Percentiles rank a stretch among this genome's conserved stretches.
Evolutionary conservation across 2,113 vertebrate species (phyloP).

Genomic region (Tonatia bakeri): DNA sequence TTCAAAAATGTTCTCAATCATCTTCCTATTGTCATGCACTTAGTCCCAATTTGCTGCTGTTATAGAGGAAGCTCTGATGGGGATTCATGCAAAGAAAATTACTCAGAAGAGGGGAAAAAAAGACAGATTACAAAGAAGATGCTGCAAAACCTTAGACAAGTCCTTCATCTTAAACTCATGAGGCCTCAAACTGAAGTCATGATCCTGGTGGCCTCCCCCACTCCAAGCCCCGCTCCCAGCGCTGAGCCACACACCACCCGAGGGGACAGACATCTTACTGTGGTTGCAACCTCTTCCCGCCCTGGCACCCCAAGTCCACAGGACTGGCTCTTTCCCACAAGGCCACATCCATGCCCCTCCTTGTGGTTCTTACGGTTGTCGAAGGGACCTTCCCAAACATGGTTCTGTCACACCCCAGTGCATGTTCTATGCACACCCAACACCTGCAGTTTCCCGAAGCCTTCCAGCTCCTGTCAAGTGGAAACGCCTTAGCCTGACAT

Average conservation of each 20-base stretch:
- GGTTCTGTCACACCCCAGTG: background rate
- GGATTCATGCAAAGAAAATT: conserved; percentile 57
- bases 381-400: background rate
- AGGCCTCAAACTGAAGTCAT: background rate
- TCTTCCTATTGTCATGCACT: conserved; percentile 68
- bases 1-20: conserved; percentile 68
- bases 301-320: background rate
- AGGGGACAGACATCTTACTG: background rate
- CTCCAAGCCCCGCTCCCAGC: background rate
- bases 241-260: background rate
- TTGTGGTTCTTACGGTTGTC: background rate
- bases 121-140: conserved; percentile 56
- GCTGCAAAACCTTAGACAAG: conserved; percentile 3
- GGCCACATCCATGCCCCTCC: background rate
- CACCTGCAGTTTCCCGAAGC: background rate
- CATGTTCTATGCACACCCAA: background rate
- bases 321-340: background rate
- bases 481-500: conserved; percentile 43
- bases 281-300: background rate
- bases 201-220: background rate
- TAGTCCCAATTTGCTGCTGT: conserved; percentile 73
- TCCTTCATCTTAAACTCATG: background rate
- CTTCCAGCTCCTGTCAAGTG: background rate
- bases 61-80: conserved; percentile 56
- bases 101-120: conserved; percentile 12